phyloP scores from a whole-genome alignment of 2,797 vertebrate species.

The Hypotaenidia okinawae region DNA sequence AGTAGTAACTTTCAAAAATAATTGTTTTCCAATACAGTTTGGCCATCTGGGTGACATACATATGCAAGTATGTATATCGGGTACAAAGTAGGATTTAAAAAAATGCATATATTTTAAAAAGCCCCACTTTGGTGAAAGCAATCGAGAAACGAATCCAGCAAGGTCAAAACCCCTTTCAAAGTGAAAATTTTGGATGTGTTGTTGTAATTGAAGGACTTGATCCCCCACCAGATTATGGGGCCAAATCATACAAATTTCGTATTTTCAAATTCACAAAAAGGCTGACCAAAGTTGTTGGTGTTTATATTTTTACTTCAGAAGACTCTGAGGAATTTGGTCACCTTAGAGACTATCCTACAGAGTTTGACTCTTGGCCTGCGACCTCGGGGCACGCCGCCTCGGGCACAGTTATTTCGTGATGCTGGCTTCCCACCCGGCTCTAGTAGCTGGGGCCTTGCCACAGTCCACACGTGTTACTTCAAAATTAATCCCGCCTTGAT shows the following conservation, averaged over 20 bases:
- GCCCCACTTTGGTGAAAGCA: not conserved
- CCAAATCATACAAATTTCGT: not conserved
- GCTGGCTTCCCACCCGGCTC: not conserved
- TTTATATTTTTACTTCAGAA: not conserved
- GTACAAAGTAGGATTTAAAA: not conserved
- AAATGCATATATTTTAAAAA: too few species aligned
- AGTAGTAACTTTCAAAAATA: not conserved
- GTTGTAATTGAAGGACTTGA: not conserved
- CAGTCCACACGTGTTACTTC: not conserved
- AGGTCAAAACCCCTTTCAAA: not conserved
- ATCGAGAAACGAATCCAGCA: not conserved
- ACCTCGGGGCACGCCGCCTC: not conserved
- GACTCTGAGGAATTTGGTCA: not conserved
- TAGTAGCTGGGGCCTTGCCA: not conserved
- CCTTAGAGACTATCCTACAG: not conserved
- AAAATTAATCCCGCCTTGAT: slow-evolving; percentile 16
- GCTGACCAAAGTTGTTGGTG: not conserved
- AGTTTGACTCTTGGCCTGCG: not conserved
- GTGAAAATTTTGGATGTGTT: not conserved
- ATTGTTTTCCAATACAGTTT: not conserved
- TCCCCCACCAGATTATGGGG: not conserved
- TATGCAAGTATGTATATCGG: not conserved
- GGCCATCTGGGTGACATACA: not conserved
- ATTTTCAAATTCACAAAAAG: not conserved
- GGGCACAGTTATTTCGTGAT: not conserved